Evolutionary conservation across 2,797 vertebrate genomes (phyloP).

Genomic region (Aplochiton taeniatus): DNA sequence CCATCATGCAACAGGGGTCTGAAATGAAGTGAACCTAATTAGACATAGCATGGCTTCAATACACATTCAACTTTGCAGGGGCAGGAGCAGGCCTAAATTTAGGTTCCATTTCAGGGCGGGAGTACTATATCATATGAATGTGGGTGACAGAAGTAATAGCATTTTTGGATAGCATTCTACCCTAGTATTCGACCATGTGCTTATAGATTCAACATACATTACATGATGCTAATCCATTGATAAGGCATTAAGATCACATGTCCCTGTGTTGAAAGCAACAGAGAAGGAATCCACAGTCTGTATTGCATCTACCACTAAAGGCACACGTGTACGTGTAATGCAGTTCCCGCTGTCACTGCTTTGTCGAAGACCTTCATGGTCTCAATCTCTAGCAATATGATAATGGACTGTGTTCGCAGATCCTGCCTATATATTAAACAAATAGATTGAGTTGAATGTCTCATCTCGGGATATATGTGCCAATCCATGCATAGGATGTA

Average conservation of each 20-base stretch:
- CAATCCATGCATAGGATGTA: background rate
- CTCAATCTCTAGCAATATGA: slow-evolving; percentile 37
- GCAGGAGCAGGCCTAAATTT: slow-evolving; percentile 7
- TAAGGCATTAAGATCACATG: background rate
- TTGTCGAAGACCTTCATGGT: slow-evolving; percentile 6
- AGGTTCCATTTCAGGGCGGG: background rate
- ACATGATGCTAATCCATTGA: no score
- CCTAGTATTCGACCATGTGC: no score
- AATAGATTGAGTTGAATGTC: slow-evolving; percentile 26
- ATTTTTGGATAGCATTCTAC: background rate
- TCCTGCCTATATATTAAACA: background rate
- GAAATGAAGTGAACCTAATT: slow-evolving; percentile 14
- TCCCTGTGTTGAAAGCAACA: no score
- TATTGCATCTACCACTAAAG: no score
- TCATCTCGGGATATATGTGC: slow-evolving; percentile 8
- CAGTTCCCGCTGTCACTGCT: background rate
- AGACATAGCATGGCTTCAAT: slow-evolving; percentile 18
- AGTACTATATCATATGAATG: background rate
- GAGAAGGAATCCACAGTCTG: no score
- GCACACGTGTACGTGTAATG: no score
- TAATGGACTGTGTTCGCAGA: slow-evolving; percentile 44
- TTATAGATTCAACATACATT: no score
- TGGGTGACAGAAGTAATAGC: background rate
- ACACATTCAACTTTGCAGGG: slow-evolving; percentile 21
- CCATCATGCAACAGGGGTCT: slow-evolving; percentile 5